A percentile compares a stretch with the other conserved stretches of the same genome.
phyloP scores from a whole-genome alignment of 1,140 invertebrate genomes.

The Idris sp. region DNA sequence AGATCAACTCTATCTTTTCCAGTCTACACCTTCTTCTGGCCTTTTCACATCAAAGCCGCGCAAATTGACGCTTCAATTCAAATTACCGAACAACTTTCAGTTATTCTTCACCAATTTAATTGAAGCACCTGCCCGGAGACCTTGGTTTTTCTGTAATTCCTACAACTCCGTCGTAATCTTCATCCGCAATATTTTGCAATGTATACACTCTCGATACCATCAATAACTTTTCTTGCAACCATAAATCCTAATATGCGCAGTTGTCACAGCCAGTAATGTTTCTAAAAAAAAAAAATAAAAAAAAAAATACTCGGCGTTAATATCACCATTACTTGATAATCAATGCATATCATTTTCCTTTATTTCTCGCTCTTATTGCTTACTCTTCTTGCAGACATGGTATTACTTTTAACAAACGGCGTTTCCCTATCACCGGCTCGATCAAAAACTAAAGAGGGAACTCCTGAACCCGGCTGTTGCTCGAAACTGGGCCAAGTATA shows the following conservation, averaged over 20 bases:
- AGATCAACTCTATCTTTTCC: too few relatives aligned
- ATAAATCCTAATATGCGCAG: constrained; percentile 52
- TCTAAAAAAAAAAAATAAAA: too few relatives aligned
- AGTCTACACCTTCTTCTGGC: too few relatives aligned
- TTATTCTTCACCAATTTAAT: too few relatives aligned
- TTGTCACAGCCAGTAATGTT: too few relatives aligned
- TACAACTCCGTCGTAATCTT: constrained; percentile 37
- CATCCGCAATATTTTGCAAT: constrained; percentile 7
- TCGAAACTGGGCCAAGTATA: constrained; percentile 65
- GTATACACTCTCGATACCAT: constrained; percentile 11
- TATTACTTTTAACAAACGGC: constrained; percentile 11
- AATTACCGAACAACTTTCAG: too few relatives aligned
- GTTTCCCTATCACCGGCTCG: constrained; percentile 41
- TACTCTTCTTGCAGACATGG: too few relatives aligned
- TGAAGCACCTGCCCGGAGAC: constrained; percentile 22
- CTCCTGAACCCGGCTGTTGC: constrained; percentile 38
- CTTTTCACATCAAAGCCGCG: too few relatives aligned
- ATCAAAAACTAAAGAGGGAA: constrained; percentile 46
- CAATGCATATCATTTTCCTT: background rate
- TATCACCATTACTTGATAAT: constrained; percentile 23
- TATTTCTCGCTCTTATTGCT: too few relatives aligned
- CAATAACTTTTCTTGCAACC: constrained; percentile 1
- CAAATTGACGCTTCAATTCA: too few relatives aligned
- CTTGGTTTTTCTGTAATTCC: constrained; percentile 41
- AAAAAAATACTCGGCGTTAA: constrained; percentile 9